Evolutionary conservation across 2,888 invertebrate species (phyloP).

Genomic region (Xestia rhomboidea): DNA sequence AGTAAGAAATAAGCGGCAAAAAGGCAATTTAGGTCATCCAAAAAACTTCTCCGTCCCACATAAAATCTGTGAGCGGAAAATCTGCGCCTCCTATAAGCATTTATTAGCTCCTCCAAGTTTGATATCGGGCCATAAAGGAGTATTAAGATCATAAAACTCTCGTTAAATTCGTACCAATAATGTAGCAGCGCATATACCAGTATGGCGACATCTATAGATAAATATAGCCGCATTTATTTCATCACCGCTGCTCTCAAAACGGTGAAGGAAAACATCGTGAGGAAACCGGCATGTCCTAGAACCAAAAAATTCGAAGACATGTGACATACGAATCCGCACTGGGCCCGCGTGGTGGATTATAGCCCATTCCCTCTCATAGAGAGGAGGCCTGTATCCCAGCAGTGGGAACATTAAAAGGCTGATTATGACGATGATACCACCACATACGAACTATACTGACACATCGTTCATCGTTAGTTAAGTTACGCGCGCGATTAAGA

Average conservation of each 20-base stretch:
- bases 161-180: slow-evolving; percentile 69
- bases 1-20: not conserved
- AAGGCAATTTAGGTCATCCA: slow-evolving; percentile 22
- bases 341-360: too few relatives aligned
- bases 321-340: too few relatives aligned
- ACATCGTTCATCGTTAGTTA: not conserved
- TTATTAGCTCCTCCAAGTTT: slow-evolving; percentile 70
- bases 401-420: too few relatives aligned
- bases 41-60: slow-evolving; percentile 33
- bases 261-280: too few relatives aligned
- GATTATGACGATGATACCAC: too few relatives aligned
- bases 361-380: too few relatives aligned
- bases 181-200: slow-evolving; percentile 6
- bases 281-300: too few relatives aligned
- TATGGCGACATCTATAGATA: not conserved
- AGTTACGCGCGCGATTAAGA: too few relatives aligned
- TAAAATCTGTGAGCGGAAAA: slow-evolving; percentile 54
- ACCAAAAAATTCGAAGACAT: too few relatives aligned
- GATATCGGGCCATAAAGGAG: slow-evolving; percentile 75
- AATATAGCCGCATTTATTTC: too few relatives aligned
- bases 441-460: not conserved
- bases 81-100: slow-evolving; percentile 61
- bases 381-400: too few relatives aligned
- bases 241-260: too few relatives aligned
- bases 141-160: slow-evolving; percentile 79